phyloP scores from a whole-genome alignment of 1,140 invertebrate species.

The Apis mellifera region DNA sequence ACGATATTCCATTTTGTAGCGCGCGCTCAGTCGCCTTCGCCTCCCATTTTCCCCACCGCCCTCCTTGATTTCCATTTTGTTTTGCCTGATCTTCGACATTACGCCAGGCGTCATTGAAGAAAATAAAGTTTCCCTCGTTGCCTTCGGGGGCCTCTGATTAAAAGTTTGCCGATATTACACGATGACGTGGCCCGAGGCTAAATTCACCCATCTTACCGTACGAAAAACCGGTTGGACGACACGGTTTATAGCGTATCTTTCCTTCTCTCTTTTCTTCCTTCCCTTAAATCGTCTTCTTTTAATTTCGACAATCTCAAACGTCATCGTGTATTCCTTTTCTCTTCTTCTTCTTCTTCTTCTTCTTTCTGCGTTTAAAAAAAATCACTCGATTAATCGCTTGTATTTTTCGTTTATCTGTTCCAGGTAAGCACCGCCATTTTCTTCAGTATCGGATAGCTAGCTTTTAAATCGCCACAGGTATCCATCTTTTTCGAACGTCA shows the following conservation, averaged over 20 bases:
- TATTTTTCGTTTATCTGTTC: conserved; percentile 49
- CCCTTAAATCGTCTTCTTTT: conserved; percentile 47
- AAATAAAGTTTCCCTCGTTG: conserved; percentile 61
- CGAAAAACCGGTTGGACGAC: conserved; percentile 42
- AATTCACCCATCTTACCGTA: conserved; percentile 49
- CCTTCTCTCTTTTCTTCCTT: no score
- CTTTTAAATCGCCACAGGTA: conserved; percentile 18
- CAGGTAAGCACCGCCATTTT: conserved; percentile 61
- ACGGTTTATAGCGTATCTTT: conserved; percentile 32
- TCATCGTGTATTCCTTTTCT: not conserved
- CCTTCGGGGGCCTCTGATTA: conserved; percentile 59
- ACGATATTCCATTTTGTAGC: conserved; percentile 57
- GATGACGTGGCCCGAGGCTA: conserved; percentile 57
- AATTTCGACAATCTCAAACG: conserved; percentile 42
- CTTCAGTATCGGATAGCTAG: conserved; percentile 16
- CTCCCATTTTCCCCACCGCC: conserved; percentile 49
- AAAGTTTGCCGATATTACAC: conserved; percentile 67
- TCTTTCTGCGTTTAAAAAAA: no score
- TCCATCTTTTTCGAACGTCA: not conserved
- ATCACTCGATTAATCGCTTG: not conserved
- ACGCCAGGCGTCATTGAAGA: conserved; percentile 55
- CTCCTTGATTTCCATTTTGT: conserved; percentile 61
- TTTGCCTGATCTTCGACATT: conserved; percentile 65
- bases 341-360: not conserved
- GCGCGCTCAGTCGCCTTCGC: not conserved